These are phyloP conservation scores for Mesorhabditis sp. DNA, from an alignment of 2,888 invertebrate species.

Conservation along the genomic window DNA sequence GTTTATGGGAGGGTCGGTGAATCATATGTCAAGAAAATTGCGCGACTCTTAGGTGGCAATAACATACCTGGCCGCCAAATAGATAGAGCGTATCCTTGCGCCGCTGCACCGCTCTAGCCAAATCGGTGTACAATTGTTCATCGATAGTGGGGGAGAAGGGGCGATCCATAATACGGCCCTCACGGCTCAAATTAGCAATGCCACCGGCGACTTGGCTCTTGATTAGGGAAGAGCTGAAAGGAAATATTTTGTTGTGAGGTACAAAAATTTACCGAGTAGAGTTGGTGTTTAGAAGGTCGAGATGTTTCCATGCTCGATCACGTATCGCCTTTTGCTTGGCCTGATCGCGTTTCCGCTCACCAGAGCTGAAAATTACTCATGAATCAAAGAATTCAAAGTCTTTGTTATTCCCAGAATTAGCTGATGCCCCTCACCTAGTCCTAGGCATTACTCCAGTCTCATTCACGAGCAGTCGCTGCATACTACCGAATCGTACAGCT, in stretches of 20 bases:
- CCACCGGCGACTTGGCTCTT: neutral
- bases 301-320: constrained; percentile 38
- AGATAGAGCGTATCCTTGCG: neutral
- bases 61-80: constrained; percentile 2
- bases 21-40: too few species aligned
- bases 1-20: too few species aligned
- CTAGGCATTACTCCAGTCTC: constrained; percentile 5
- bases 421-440: neutral
- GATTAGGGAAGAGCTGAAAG: neutral
- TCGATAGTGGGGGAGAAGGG: neutral
- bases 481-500: neutral
- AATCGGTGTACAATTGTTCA: neutral
- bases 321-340: constrained; percentile 23
- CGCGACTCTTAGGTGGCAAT: neutral
- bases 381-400: too few species aligned
- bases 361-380: neutral
- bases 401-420: neutral
- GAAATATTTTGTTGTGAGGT: neutral
- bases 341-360: constrained; percentile 13
- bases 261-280: neutral
- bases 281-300: constrained; percentile 29
- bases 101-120: constrained; percentile 3
- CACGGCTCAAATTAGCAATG: neutral
- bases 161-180: neutral
- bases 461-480: neutral